Evolutionary conservation across 2,113 vertebrate genomes (phyloP).

Genomic region (Microcebus ravelobensis): DNA sequence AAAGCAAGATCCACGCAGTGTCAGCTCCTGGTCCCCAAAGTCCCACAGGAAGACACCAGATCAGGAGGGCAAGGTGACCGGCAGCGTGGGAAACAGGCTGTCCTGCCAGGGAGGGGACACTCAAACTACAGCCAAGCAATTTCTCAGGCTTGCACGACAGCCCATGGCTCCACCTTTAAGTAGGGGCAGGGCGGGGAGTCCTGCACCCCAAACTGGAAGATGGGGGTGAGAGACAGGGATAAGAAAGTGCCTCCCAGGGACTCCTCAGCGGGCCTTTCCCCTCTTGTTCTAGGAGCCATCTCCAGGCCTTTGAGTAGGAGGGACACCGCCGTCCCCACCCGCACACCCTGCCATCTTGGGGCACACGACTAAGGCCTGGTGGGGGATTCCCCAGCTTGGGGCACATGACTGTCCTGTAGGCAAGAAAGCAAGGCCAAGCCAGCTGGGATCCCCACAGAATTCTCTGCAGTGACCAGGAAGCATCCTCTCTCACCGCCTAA

Average conservation of each 20-base stretch:
- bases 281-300: background rate
- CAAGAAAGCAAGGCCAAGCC: background rate
- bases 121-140: background rate
- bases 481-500: background rate
- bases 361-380: background rate
- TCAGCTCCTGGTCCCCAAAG: too few species aligned
- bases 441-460: background rate
- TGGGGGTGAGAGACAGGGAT: background rate
- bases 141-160: background rate
- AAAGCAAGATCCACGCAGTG: background rate
- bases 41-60: background rate
- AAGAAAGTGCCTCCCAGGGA: background rate
- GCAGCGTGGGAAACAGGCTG: background rate
- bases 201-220: background rate
- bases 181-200: background rate
- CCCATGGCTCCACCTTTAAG: background rate
- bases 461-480: background rate
- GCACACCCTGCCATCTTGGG: background rate
- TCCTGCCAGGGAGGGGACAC: background rate
- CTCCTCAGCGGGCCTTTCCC: background rate
- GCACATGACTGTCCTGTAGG: background rate
- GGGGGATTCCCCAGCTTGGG: background rate
- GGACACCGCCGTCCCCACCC: accelerated
- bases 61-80: background rate
- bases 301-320: background rate